Percentiles rank a stretch among this genome's conserved stretches.
Conservation (phyloP, 2,888 invertebrate genomes). For the Heliconius cydno region DNA sequence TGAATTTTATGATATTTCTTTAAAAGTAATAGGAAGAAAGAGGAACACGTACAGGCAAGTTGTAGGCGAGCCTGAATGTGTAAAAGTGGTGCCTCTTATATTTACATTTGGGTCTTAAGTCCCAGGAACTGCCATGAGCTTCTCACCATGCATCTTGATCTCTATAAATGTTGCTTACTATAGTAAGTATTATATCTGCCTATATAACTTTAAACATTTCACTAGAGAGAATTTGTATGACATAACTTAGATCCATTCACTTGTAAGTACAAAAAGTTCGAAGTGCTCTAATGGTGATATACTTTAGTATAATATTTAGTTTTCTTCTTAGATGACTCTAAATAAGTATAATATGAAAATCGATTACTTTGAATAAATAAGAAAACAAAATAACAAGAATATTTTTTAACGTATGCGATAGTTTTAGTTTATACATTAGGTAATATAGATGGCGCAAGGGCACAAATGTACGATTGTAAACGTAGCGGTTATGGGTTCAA, state of each 20-base stretch:
- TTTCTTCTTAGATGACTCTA: neutral
- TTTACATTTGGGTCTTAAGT: neutral
- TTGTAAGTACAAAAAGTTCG: neutral
- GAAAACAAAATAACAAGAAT: neutral
- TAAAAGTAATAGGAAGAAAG: neutral
- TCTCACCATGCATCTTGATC: neutral
- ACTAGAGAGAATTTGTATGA: neutral
- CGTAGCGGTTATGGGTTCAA: no score
- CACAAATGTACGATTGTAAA: no score
- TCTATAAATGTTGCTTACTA: neutral
- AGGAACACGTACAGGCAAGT: neutral
- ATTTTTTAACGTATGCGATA: neutral
- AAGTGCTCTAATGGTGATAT: neutral
- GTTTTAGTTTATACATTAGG: neutral
- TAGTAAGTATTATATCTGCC: neutral
- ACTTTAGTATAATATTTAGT: neutral
- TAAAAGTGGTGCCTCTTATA: no score
- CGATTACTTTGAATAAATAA: no score
- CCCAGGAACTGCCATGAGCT: neutral
- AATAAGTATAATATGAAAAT: neutral
- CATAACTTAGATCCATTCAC: conserved; percentile 1
- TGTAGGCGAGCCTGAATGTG: no score
- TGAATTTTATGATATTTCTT: neutral
- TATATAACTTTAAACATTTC: neutral
- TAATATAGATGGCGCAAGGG: neutral